phyloP scores from a whole-genome alignment of 2,113 vertebrate species.

The Apodemus sylvaticus region DNA sequence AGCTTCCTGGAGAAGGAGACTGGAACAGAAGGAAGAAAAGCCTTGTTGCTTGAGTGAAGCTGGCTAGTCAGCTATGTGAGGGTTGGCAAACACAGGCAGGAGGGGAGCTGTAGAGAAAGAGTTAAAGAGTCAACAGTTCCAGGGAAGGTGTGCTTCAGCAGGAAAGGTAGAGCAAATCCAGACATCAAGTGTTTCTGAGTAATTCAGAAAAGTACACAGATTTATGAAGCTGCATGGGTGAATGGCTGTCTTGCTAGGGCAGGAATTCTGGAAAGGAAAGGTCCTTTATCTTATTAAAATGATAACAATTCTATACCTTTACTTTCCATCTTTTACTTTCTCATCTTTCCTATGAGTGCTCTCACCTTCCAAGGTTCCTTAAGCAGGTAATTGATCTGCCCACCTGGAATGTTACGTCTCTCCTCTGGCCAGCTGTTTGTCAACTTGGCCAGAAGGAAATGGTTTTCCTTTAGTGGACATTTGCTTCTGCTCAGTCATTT shows the following conservation, averaged over 20 bases:
- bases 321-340: background rate
- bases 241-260: background rate
- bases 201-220: background rate
- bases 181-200: background rate
- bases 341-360: background rate
- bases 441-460: background rate
- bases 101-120: too few species aligned
- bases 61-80: background rate
- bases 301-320: background rate
- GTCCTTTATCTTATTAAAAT: background rate
- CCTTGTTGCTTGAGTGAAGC: background rate
- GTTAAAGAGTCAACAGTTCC: too few species aligned
- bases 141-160: background rate
- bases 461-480: background rate
- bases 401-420: background rate
- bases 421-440: background rate
- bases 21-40: background rate
- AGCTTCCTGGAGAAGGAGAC: background rate
- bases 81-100: background rate
- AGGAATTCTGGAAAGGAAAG: background rate
- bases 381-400: background rate
- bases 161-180: background rate
- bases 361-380: background rate
- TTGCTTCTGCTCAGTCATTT: background rate
- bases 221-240: background rate